phyloP scores from a whole-genome alignment of 1,140 invertebrate genomes.

The Aphelinus certus region DNA sequence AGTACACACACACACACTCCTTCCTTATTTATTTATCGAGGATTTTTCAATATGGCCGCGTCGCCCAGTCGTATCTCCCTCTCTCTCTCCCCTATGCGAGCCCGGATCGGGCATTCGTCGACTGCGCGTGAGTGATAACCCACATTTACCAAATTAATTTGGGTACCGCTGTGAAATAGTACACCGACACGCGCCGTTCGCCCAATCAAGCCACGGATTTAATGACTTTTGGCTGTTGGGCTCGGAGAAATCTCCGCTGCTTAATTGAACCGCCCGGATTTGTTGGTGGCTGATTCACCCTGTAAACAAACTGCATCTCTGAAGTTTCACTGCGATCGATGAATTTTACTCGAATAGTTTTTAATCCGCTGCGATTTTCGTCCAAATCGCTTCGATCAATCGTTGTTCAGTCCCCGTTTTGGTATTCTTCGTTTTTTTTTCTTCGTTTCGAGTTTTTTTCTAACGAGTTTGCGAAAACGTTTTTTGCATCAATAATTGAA shows the following conservation, averaged over 20 bases:
- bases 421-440: too few relatives aligned
- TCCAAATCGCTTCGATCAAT: too few relatives aligned
- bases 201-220: not conserved
- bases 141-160: conserved; percentile 14
- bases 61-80: not conserved
- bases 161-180: not conserved
- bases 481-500: too few relatives aligned
- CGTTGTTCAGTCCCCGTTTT: too few relatives aligned
- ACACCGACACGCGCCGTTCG: not conserved
- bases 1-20: too few relatives aligned
- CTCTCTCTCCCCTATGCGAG: not conserved
- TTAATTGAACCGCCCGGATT: not conserved
- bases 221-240: conserved; percentile 5
- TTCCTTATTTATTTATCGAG: conserved; percentile 15
- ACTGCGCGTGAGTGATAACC: not conserved
- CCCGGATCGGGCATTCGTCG: not conserved
- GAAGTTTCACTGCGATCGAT: not conserved
- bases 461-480: too few relatives aligned
- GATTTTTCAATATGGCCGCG: conserved; percentile 16
- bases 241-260: not conserved
- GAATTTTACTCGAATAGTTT: not conserved
- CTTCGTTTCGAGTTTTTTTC: too few relatives aligned
- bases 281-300: too few relatives aligned
- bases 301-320: too few relatives aligned
- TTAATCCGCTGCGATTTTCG: too few relatives aligned